Evolutionary conservation across 2,797 vertebrate genomes (phyloP), one percentile per base, ranked within the genome.

Genomic region (Bovichtus diacanthus): DNA sequence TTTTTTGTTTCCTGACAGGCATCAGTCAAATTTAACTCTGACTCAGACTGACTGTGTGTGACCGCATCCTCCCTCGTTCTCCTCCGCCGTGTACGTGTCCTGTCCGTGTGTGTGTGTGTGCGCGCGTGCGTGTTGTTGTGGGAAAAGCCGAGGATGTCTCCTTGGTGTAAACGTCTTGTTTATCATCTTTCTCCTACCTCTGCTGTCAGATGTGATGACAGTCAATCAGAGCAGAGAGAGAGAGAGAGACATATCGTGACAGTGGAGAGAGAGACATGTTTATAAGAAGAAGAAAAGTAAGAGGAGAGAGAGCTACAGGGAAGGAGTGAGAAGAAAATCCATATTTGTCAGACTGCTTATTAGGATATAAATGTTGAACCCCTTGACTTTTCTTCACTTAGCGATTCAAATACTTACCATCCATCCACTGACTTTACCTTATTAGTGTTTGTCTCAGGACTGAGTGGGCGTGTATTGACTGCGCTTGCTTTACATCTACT

Each of bases 171-270:
- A 77, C 18, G 47, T 89, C 90, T 88, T 88, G 80, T 89, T 90
- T 86, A 77, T 90, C 82, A 82, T 84, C 77, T 68, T 68, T 67
- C 62, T 68, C 34, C 47, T 9, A 21, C 61, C 78, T 54, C 38
- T 11, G 72, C 85, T 85, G 85, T 89, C 90, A 87, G 83, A 86
- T 74, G 74, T 46, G 82, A 90, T 86, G 88, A 85, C 80, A 74
- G 73, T 82, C 84, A 80, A 80, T 87, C 81, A 82, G 46, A 77
- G 71, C 56, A 50, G 65, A 80, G 56, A 51, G 58, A 62, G 25
- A 50, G 39, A 9, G 60, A 31, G 34, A 12, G 63, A 16, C 41
- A 50, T n/a, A 18, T 19, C 3, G 27, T 65, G 49, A 56, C 49
- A 41, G 49, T 6, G 34, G 23, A 23, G 60, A 21, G 27, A 12